A percentile compares a stretch with the other conserved stretches of the same genome.
Conservation (phyloP, 2,113 vertebrate species). For the Psilopsiagon aurifrons region DNA sequence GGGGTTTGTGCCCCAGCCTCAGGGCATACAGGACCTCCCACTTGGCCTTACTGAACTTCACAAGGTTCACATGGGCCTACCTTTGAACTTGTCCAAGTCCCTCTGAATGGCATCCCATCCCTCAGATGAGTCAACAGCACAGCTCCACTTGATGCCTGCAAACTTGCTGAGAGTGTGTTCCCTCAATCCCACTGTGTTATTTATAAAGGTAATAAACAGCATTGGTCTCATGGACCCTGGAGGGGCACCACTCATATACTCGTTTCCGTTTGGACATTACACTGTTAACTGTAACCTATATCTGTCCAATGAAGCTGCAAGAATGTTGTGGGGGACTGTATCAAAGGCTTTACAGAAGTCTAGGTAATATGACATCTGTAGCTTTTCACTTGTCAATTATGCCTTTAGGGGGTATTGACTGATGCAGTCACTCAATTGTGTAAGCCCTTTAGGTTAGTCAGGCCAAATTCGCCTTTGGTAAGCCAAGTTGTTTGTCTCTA, state of each 20-base stretch:
- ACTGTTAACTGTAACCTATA: neutral
- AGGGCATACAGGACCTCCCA: neutral
- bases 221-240: neutral
- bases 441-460: neutral
- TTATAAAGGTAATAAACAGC: neutral
- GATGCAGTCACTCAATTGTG: neutral
- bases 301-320: neutral
- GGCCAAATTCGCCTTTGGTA: neutral
- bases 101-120: neutral
- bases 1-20: neutral
- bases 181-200: neutral
- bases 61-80: neutral
- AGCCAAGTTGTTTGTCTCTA: neutral
- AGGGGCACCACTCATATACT: rapidly evolving
- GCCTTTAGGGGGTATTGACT: neutral
- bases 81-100: rapidly evolving
- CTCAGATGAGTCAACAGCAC: neutral
- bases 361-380: neutral
- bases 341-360: neutral
- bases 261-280: neutral
- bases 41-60: neutral
- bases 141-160: neutral
- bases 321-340: neutral
- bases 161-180: neutral
- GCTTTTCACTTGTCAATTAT: neutral